These are phyloP conservation scores for Artibeus lituratus DNA, from an alignment of 2,797 vertebrate species.

Conservation along the genomic window DNA sequence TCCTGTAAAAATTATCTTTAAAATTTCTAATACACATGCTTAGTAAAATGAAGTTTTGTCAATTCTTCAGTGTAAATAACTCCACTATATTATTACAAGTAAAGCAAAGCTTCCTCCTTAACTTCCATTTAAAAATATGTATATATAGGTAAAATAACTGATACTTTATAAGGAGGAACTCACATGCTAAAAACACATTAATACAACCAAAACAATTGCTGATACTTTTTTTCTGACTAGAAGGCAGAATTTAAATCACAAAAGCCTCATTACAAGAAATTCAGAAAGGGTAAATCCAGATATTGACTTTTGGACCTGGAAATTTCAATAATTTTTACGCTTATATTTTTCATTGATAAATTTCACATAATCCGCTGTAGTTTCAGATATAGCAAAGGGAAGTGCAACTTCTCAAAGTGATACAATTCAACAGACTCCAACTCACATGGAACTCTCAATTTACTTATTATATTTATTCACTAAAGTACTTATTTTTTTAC, in stretches of 20 bases:
- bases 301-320: constrained; percentile 38
- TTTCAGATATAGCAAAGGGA: neutral
- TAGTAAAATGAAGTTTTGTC: neutral
- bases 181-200: constrained; percentile 11
- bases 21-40: neutral
- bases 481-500: neutral
- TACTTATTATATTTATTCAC: neutral
- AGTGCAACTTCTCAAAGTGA: neutral
- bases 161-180: neutral
- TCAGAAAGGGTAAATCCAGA: constrained; percentile 10
- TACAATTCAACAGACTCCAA: neutral
- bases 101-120: neutral
- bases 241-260: constrained; percentile 37
- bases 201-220: neutral
- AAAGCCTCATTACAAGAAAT: constrained; percentile 48
- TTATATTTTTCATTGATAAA: constrained; percentile 28
- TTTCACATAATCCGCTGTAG: neutral
- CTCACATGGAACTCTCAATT: neutral
- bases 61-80: neutral
- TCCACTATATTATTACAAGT: neutral
- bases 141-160: neutral
- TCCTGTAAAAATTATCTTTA: neutral
- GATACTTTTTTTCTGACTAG: neutral
- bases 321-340: neutral
- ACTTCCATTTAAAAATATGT: neutral